Conservation (phyloP, 2,113 vertebrate species). For the Marmota flaviventris region DNA sequence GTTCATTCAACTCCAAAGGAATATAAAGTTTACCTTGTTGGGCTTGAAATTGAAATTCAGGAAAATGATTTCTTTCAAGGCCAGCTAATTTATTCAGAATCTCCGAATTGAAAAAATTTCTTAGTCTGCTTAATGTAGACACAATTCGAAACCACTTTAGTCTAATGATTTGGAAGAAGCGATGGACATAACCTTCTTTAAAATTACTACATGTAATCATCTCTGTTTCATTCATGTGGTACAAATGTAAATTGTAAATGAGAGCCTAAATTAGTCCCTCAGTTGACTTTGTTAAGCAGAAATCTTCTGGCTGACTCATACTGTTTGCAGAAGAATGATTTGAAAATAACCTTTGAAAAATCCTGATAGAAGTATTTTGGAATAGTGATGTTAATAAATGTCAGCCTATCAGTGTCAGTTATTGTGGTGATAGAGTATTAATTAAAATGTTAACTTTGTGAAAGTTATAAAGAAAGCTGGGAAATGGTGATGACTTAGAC, state of each 20-base stretch:
- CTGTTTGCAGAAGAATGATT: slow-evolving; percentile 16
- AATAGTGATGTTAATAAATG: slow-evolving; percentile 9
- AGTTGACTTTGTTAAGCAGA: slow-evolving; percentile 50
- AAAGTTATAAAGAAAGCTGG: slow-evolving; percentile 29
- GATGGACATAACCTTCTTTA: slow-evolving; percentile 26
- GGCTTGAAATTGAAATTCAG: slow-evolving; percentile 24
- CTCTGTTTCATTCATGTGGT: slow-evolving; percentile 34
- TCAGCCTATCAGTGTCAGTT: slow-evolving; percentile 30
- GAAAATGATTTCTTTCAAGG: slow-evolving; percentile 28
- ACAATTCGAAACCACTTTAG: slow-evolving; percentile 59
- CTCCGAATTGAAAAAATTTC: slow-evolving; percentile 49
- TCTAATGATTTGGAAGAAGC: slow-evolving; percentile 50
- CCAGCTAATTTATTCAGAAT: slow-evolving; percentile 41
- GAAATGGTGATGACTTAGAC: not conserved
- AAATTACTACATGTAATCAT: slow-evolving; percentile 50
- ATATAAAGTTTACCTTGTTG: slow-evolving; percentile 41
- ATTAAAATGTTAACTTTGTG: slow-evolving; percentile 14
- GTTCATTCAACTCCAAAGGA: slow-evolving; percentile 29
- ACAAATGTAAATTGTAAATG: slow-evolving; percentile 57
- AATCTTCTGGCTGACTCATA: not conserved
- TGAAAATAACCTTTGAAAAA: slow-evolving; percentile 29
- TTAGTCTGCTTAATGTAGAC: slow-evolving; percentile 31
- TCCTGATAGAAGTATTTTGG: not conserved
- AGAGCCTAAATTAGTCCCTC: slow-evolving; percentile 8
- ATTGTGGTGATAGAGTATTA: not conserved